A percentile compares a stretch with the other conserved stretches of the same genome.
Evolutionary conservation across 2,888 invertebrate species (phyloP).

Genomic region (Microplitis manilae): DNA sequence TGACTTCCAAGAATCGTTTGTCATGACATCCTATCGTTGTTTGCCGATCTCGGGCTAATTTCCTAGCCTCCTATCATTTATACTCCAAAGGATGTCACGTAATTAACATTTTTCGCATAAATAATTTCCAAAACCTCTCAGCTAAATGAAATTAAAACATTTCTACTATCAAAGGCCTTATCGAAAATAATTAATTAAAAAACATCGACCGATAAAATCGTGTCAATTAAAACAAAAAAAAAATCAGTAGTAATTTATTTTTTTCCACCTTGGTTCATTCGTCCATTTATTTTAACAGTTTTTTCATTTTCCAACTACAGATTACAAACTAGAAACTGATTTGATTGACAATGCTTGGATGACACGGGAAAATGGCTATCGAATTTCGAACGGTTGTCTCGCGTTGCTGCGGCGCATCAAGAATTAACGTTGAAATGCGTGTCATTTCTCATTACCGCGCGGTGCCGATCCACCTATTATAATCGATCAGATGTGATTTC

Average conservation of each 20-base stretch:
- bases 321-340: neutral
- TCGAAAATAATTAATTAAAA: constrained; percentile 9
- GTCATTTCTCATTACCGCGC: constrained; percentile 62
- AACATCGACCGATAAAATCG: neutral
- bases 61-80: constrained; percentile 15
- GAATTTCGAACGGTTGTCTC: constrained; percentile 31
- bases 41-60: constrained; percentile 41
- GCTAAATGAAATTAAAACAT: neutral
- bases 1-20: constrained; percentile 31
- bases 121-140: no score
- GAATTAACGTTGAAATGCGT: constrained; percentile 62
- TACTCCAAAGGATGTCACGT: neutral
- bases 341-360: constrained; percentile 22
- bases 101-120: constrained; percentile 13
- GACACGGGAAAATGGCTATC: constrained; percentile 13
- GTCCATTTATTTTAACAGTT: neutral
- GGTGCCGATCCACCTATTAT: constrained; percentile 63
- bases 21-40: constrained; percentile 17
- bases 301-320: neutral
- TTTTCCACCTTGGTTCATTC: neutral
- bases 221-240: neutral
- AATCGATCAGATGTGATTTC: constrained; percentile 67
- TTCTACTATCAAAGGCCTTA: neutral
- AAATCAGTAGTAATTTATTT: neutral
- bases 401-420: constrained; percentile 2